These are phyloP conservation scores for Calcarius ornatus DNA, from an alignment of 2,113 vertebrate genomes.

Conservation along the genomic window DNA sequence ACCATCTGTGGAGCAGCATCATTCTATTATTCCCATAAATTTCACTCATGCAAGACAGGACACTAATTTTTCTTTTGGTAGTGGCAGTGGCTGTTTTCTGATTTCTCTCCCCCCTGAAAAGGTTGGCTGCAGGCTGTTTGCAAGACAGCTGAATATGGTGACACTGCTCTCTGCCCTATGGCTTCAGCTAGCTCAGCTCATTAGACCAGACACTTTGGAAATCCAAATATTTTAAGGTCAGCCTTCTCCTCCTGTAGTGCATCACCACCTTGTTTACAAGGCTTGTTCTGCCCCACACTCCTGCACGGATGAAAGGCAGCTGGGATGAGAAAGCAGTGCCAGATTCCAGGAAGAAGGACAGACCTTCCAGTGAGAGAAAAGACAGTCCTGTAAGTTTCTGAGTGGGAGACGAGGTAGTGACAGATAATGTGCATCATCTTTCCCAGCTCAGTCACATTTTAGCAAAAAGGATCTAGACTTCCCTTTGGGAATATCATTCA, in stretches of 20 bases:
- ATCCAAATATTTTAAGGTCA: constrained; percentile 19
- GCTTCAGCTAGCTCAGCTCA: background rate
- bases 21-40: background rate
- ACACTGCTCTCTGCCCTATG: background rate
- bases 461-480: background rate
- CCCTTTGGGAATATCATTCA: background rate
- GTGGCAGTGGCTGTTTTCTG: background rate
- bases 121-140: background rate
- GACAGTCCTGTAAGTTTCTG: background rate
- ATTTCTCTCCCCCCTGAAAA: background rate
- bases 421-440: background rate
- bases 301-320: background rate
- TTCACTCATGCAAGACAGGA: background rate
- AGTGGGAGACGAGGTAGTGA: background rate
- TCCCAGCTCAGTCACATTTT: background rate
- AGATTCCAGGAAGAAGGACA: background rate
- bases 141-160: background rate
- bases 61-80: background rate
- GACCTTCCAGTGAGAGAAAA: background rate
- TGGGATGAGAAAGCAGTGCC: background rate
- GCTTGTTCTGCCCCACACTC: background rate
- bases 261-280: constrained; percentile 25
- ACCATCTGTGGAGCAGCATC: background rate
- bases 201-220: background rate
- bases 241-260: background rate